These are phyloP conservation scores for Enteromius thamalakanensis DNA, from an alignment of 2,797 vertebrate species.

Conservation along the genomic window DNA sequence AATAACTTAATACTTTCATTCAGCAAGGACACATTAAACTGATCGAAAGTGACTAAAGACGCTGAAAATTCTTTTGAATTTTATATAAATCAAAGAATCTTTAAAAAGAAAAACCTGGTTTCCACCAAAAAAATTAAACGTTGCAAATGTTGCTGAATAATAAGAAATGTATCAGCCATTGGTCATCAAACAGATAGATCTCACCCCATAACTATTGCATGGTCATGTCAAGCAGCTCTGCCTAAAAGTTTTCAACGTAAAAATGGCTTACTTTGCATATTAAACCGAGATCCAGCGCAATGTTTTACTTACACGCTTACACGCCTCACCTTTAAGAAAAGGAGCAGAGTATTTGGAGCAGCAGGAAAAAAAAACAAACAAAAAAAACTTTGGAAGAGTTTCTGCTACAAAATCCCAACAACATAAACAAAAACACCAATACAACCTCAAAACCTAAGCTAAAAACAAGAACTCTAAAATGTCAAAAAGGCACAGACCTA, in stretches of 20 bases:
- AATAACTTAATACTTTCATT: background rate
- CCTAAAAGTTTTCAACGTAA: background rate
- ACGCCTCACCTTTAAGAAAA: slow-evolving; percentile 16
- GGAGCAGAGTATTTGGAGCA: slow-evolving; percentile 13
- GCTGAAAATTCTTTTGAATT: background rate
- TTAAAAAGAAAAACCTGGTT: background rate
- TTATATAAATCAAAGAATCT: background rate
- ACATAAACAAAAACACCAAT: slow-evolving; percentile 46
- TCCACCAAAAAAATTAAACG: background rate
- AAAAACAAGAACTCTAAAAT: slow-evolving; percentile 41
- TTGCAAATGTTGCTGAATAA: background rate
- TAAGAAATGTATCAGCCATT: background rate
- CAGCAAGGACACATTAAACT: background rate
- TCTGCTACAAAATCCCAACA: slow-evolving; percentile 28
- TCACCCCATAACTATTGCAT: background rate
- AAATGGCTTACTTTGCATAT: background rate
- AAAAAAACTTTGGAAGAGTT: slow-evolving; percentile 36
- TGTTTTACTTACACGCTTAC: slow-evolving; percentile 1
- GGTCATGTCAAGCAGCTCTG: background rate
- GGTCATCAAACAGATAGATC: background rate
- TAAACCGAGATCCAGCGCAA: slow-evolving; percentile 2
- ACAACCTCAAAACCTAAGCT: slow-evolving; percentile 32
- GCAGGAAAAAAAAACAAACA: background rate
- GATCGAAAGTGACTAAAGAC: background rate
- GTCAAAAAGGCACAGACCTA: slow-evolving; percentile 52